Evolutionary conservation across 1,140 invertebrate species (phyloP).

Genomic region (Rhagoletis zephyria): DNA sequence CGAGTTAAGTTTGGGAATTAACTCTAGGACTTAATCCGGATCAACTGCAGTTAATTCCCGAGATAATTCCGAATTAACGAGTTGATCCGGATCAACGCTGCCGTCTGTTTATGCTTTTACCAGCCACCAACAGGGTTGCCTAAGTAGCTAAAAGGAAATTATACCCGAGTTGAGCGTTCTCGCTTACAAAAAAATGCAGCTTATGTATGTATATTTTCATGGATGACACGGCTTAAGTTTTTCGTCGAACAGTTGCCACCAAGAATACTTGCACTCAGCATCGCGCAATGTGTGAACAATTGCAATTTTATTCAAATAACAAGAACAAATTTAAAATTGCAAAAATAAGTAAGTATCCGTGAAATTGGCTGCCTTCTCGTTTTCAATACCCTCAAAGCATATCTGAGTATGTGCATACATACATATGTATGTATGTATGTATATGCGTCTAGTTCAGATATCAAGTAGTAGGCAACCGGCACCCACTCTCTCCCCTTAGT

Average conservation of each 20-base stretch:
- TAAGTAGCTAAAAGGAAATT: too few species aligned
- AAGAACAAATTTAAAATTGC: slow-evolving; percentile 53
- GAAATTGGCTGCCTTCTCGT: slow-evolving; percentile 55
- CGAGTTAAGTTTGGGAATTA: too few species aligned
- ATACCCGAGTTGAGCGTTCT: too few species aligned
- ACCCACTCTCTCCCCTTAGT: not conserved
- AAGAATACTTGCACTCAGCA: not conserved
- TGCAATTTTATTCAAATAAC: slow-evolving; percentile 59
- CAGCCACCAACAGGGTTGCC: too few species aligned
- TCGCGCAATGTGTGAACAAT: slow-evolving; percentile 57
- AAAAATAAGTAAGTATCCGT: slow-evolving; percentile 58
- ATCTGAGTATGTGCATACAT: not conserved
- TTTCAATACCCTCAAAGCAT: slow-evolving; percentile 24
- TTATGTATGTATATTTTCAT: too few species aligned
- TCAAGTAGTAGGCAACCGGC: not conserved
- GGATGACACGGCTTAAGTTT: not conserved
- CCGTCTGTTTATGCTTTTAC: too few species aligned
- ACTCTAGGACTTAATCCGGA: too few species aligned
- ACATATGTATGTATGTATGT: not conserved
- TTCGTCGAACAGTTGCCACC: not conserved
- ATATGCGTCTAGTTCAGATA: too few species aligned
- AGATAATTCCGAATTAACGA: too few species aligned
- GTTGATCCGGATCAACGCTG: too few species aligned
- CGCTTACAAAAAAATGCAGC: too few species aligned
- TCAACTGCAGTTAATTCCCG: too few species aligned